Conservation (phyloP, 2,113 vertebrate genomes). For the Galeopterus variegatus region DNA sequence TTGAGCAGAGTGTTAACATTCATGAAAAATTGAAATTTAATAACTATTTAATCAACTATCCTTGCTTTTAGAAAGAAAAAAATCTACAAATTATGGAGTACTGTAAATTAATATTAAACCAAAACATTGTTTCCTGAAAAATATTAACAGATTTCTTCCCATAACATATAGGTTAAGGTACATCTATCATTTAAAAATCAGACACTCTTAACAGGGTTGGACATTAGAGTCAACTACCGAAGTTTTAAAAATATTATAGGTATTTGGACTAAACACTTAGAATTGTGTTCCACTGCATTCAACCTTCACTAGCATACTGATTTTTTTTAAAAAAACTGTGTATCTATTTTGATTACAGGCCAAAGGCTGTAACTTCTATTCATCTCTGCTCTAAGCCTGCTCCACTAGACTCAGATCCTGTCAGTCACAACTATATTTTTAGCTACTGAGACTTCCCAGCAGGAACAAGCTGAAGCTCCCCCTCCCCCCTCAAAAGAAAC, state of each 20-base stretch:
- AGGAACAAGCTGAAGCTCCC: constrained; percentile 18
- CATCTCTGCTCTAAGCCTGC: background rate
- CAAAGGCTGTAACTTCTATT: constrained; percentile 29
- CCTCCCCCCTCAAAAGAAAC: background rate
- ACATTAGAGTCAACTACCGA: background rate
- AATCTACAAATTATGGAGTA: background rate
- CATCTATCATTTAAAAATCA: constrained; percentile 54
- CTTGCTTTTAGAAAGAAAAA: background rate
- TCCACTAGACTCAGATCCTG: constrained; percentile 19
- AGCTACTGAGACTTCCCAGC: constrained; percentile 47
- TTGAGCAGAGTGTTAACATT: background rate
- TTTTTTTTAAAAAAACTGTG: background rate
- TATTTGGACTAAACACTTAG: constrained; percentile 1
- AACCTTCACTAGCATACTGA: constrained; percentile 18
- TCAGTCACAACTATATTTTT: constrained; percentile 77
- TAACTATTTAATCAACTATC: constrained; percentile 32
- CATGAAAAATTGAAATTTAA: constrained; percentile 43
- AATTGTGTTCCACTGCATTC: background rate
- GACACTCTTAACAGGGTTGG: constrained; percentile 1
- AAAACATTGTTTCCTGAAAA: constrained; percentile 43
- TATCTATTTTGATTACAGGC: constrained; percentile 27
- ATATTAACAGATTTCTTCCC: background rate
- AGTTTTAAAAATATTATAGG: background rate
- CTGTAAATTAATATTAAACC: constrained; percentile 39
- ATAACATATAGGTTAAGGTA: constrained; percentile 18